Percentiles rank a stretch among this genome's conserved stretches.
These are phyloP conservation scores for Arnoldichthys spilopterus DNA, from an alignment of 2,797 vertebrate genomes.

Conservation along the genomic window DNA sequence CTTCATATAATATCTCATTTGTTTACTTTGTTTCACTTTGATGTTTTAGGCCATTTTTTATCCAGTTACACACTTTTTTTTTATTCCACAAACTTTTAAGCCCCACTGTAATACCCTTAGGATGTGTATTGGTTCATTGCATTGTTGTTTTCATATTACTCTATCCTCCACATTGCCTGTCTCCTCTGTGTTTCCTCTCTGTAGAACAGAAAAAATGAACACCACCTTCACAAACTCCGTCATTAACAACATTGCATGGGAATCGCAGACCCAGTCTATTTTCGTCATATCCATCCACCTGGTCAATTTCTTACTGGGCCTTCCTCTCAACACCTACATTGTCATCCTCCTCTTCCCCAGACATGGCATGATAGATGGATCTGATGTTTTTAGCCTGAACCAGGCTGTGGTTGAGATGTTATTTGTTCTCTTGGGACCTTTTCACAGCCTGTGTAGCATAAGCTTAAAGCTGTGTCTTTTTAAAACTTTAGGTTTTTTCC, in stretches of 20 bases:
- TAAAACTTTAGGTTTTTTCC: neutral
- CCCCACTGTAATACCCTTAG: no score
- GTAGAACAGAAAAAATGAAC: neutral
- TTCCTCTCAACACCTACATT: conserved; percentile 23
- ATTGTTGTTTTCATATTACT: no score
- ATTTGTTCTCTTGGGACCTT: neutral
- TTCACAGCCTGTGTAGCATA: conserved; percentile 3
- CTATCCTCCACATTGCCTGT: no score
- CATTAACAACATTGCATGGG: neutral
- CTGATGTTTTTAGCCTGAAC: conserved; percentile 17
- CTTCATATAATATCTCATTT: no score
- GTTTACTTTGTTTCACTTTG: no score
- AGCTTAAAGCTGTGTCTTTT: neutral
- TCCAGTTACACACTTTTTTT: no score
- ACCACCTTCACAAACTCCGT: neutral
- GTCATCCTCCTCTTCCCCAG: neutral
- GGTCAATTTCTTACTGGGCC: neutral
- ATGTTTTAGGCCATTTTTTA: no score
- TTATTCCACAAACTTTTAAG: no score
- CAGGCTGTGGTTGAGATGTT: conserved; percentile 22
- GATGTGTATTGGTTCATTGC: no score
- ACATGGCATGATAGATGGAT: neutral
- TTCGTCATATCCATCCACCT: neutral
- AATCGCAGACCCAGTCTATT: fast-evolving
- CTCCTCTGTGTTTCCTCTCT: no score